These are phyloP conservation scores for Shinisaurus crocodilurus DNA, from an alignment of 2,113 vertebrate species.

Conservation along the genomic window DNA sequence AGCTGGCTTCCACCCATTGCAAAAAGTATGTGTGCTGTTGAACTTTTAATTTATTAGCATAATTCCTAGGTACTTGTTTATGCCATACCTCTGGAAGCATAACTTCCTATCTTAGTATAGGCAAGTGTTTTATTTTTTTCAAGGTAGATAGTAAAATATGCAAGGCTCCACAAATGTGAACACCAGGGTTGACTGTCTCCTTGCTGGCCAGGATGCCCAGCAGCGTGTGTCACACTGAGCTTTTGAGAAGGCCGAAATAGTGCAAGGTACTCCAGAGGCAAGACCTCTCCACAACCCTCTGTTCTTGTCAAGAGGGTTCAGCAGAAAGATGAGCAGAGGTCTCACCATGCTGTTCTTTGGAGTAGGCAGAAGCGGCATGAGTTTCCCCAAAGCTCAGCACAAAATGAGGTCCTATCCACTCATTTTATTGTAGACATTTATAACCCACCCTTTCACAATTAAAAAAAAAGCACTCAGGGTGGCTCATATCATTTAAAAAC, in stretches of 20 bases:
- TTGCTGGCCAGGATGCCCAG: background rate
- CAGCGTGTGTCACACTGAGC: background rate
- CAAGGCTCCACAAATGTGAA: background rate
- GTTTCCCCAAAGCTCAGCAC: background rate
- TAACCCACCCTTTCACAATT: background rate
- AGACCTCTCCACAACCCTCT: background rate
- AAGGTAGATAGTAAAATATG: background rate
- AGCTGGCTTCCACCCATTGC: background rate
- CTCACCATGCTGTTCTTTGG: background rate
- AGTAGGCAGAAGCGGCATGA: background rate
- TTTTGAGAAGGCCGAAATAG: background rate
- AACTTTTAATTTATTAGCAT: background rate
- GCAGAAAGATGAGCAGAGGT: background rate
- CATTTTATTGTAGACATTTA: background rate
- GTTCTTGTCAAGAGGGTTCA: background rate
- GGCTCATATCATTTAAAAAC: background rate
- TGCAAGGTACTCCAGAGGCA: background rate
- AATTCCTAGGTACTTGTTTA: background rate
- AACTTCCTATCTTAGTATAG: background rate
- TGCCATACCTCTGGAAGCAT: background rate
- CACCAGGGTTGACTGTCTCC: background rate
- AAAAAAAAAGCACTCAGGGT: background rate
- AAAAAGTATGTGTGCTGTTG: background rate
- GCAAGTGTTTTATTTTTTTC: background rate
- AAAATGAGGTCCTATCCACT: background rate